phyloP scores from a whole-genome alignment of 2,113 vertebrate species.

The Illadopsis cleaveri region DNA sequence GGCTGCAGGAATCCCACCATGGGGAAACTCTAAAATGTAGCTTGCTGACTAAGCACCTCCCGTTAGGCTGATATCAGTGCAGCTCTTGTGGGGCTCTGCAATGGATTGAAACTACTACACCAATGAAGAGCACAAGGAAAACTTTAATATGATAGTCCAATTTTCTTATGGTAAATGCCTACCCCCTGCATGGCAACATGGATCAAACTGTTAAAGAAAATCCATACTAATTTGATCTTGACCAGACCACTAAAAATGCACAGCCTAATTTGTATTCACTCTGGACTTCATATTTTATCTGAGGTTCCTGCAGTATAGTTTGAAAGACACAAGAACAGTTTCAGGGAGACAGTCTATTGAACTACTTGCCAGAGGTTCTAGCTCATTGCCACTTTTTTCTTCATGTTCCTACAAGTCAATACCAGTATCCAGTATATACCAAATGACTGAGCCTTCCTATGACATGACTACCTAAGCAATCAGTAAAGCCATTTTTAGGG shows the following conservation, averaged over 20 bases:
- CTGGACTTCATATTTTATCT: background rate
- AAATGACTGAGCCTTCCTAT: background rate
- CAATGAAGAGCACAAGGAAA: background rate
- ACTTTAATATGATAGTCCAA: background rate
- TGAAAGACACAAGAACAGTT: background rate
- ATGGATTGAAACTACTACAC: background rate
- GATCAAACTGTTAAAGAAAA: background rate
- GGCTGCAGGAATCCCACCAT: background rate
- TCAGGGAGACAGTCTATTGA: background rate
- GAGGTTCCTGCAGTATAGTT: background rate
- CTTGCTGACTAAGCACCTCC: background rate
- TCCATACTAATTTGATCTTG: background rate
- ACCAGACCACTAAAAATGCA: background rate
- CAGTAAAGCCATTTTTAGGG: background rate
- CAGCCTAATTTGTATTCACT: background rate
- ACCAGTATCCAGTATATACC: background rate
- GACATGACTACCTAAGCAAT: background rate
- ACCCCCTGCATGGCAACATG: fast-evolving
- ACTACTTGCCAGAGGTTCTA: background rate
- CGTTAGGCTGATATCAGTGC: background rate
- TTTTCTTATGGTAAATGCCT: background rate
- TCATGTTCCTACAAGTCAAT: background rate
- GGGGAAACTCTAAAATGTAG: background rate
- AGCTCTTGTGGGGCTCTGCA: background rate
- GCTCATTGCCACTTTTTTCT: background rate